Conservation (phyloP, 2,888 invertebrate genomes). For the Clitarchus hookeri region DNA sequence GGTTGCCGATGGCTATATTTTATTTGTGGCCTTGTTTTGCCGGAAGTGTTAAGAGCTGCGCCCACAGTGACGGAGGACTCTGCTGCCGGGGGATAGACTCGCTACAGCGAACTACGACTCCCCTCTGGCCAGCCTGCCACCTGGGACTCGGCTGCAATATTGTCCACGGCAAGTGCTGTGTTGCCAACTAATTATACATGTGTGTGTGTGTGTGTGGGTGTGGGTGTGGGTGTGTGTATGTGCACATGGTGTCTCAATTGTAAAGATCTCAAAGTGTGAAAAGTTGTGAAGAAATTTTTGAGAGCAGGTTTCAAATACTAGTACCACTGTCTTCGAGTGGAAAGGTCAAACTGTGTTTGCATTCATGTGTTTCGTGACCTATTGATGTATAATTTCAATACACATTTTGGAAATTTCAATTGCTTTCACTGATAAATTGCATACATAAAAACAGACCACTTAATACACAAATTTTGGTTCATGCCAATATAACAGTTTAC, state of each 20-base stretch:
- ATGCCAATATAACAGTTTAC: no score
- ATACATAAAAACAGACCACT: no score
- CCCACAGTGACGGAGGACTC: no score
- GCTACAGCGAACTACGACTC: neutral
- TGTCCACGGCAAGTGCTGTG: neutral
- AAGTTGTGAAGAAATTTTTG: neutral
- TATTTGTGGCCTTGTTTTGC: conserved; percentile 1
- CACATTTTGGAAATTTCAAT: no score
- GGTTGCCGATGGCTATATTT: neutral
- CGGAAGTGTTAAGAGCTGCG: neutral
- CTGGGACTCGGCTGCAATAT: neutral
- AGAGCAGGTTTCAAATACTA: neutral
- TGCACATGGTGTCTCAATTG: neutral
- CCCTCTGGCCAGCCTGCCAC: neutral
- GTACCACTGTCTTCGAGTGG: neutral
- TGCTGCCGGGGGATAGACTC: neutral
- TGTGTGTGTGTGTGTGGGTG: neutral
- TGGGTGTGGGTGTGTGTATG: neutral
- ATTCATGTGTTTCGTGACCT: neutral
- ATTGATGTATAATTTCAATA: no score
- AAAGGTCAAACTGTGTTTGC: neutral
- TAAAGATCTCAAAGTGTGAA: neutral
- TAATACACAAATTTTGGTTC: no score
- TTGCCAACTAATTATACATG: neutral
- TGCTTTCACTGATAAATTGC: no score